phyloP scores from a whole-genome alignment of 1,140 invertebrate species.

The Coptotermes formosanus region DNA sequence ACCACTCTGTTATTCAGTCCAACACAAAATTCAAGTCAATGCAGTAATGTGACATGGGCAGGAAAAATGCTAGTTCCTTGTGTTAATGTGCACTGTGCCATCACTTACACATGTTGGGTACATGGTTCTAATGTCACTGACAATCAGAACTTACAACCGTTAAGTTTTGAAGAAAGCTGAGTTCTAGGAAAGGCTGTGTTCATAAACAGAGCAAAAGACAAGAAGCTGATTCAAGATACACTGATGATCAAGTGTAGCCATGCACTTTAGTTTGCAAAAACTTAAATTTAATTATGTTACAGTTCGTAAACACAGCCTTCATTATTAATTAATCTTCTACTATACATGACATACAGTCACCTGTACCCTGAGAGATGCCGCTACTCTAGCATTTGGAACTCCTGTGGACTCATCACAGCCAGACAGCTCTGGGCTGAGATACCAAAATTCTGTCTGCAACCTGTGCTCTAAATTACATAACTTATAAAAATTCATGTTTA shows the following conservation, averaged over 20 bases:
- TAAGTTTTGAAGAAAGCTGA: neutral
- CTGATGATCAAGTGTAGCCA: neutral
- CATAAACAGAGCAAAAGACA: neutral
- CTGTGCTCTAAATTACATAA: neutral
- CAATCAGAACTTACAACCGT: neutral
- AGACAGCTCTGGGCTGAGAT: neutral
- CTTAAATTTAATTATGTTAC: neutral
- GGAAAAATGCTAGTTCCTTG: neutral
- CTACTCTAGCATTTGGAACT: neutral
- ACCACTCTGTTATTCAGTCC: too few species aligned
- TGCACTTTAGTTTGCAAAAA: neutral
- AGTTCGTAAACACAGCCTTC: neutral
- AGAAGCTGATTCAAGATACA: too few species aligned
- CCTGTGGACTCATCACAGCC: neutral
- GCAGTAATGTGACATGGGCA: too few species aligned
- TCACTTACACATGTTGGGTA: neutral
- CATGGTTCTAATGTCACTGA: neutral
- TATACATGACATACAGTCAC: neutral
- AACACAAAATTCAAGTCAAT: too few species aligned
- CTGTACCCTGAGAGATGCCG: constrained; percentile 8
- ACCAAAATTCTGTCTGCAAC: neutral
- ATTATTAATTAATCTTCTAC: neutral
- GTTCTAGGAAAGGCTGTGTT: neutral
- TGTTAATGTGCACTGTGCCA: neutral
- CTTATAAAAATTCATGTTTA: neutral